Conservation (phyloP, 2,888 invertebrate species). For the Fragum whitleyi region DNA sequence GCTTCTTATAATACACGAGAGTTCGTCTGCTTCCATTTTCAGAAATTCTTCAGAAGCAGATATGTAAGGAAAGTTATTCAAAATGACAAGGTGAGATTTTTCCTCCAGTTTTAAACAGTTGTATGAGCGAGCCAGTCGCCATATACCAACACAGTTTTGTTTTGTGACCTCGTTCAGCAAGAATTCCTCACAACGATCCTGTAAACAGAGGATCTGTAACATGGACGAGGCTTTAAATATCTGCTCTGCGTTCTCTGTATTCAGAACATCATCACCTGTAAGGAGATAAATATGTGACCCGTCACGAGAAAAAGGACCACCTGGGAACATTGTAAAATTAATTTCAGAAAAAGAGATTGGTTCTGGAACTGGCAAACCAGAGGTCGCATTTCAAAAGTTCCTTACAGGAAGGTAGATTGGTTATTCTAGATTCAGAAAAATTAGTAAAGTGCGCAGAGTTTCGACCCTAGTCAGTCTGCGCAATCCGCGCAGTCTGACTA, state of each 20-base stretch:
- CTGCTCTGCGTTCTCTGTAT: conserved; percentile 90
- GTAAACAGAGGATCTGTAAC: conserved; percentile 92
- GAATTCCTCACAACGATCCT: conserved; percentile 92
- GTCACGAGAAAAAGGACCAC: too few relatives aligned
- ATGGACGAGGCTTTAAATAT: conserved; percentile 93
- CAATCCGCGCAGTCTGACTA: too few relatives aligned
- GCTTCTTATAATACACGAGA: conserved; percentile 90
- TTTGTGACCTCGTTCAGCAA: conserved; percentile 90
- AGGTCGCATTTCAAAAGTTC: too few relatives aligned
- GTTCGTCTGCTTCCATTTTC: conserved; percentile 90
- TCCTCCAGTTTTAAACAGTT: conserved; percentile 90
- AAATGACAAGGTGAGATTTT: conserved; percentile 89
- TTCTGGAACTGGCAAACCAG: too few relatives aligned
- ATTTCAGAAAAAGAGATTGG: neutral
- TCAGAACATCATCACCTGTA: conserved; percentile 91
- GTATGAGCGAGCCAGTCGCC: conserved; percentile 92
- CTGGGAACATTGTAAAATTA: too few relatives aligned
- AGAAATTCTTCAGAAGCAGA: conserved; percentile 74
- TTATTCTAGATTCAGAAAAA: too few relatives aligned
- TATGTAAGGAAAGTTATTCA: conserved; percentile 84
- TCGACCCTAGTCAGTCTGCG: too few relatives aligned
- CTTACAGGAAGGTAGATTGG: too few relatives aligned
- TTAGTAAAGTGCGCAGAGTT: too few relatives aligned
- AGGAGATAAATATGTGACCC: too few relatives aligned
- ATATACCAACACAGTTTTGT: conserved; percentile 93